Conservation (phyloP, 1,140 invertebrate genomes). For the Nymphalis io region DNA sequence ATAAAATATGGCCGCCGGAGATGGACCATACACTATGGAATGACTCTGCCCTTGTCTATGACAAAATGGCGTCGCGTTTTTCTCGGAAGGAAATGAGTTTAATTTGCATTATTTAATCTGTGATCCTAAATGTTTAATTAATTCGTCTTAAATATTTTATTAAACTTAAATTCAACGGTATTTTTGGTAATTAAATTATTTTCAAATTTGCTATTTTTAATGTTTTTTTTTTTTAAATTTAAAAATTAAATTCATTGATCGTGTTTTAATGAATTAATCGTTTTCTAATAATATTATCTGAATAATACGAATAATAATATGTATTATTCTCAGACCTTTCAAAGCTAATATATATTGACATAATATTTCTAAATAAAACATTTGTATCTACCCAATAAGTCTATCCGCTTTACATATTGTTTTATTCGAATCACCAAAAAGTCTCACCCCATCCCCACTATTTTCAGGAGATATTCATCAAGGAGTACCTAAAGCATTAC, state of each 20-base stretch:
- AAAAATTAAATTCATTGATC: no score
- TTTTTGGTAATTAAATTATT: no score
- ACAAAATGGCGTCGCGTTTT: conserved; percentile 38
- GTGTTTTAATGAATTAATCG: no score
- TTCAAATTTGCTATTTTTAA: no score
- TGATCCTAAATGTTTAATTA: not conserved
- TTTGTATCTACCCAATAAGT: not conserved
- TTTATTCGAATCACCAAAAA: not conserved
- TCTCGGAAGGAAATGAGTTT: conserved; percentile 8
- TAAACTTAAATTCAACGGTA: no score
- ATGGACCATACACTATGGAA: not conserved
- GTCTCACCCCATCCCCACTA: not conserved
- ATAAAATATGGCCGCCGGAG: conserved; percentile 38
- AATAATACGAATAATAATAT: no score
- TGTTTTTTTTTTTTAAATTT: no score
- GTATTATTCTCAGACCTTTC: no score
- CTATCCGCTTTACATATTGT: no score
- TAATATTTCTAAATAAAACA: no score
- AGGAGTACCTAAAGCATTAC: conserved; percentile 80
- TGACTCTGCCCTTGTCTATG: not conserved
- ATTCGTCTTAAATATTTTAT: not conserved
- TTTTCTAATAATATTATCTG: no score
- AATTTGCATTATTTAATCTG: conserved; percentile 3
- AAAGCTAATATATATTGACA: no score
- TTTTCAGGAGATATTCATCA: conserved; percentile 83